Evolutionary conservation across 2,888 invertebrate genomes (phyloP), one percentile per base, ranked within the genome.

Genomic region (Epirrhoe tristata): DNA sequence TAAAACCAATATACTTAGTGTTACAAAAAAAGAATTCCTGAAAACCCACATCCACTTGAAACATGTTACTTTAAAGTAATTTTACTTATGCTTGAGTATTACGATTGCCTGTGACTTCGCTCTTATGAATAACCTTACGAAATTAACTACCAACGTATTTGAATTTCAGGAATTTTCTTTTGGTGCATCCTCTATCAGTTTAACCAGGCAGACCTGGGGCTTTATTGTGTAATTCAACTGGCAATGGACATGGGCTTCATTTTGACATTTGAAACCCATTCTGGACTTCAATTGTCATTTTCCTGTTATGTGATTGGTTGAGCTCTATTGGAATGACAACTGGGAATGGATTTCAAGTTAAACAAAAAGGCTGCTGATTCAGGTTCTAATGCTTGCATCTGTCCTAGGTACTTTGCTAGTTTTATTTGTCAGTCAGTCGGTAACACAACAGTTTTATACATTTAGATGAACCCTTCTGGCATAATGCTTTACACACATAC

Each of bases 21-120:
- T 76, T 62, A 69, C 75, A 77, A 77, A 81, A 80, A 81, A 88
- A 87, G 83, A 80, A 83, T 84, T 84, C 83, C 77, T 79, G 81
- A 84, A 84, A 87, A 85, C 87, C 86, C 87, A 85, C 88, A 88
- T 83, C 90, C 90, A 91, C 91, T 91, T 91, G 90, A 91, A 84
- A 84, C 84, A 82, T 82, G 85, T 87, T 86, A 86, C 86, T 87
- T 91, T 89, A 85, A 87, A 91, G 89, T 89, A 88, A 91, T 89
- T 91, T 90, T 84, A 89, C 89, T 87, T 85, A 84, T 88, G 58
- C 14, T 14, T 14, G 1, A n/a, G n/a, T 14, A 16, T 12, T 14
- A 16, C 6, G 14, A 16, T 14, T 7, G 5, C 48, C 6, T 7
- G 14, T 48, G 6, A 48, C 48, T 48, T 48, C 16, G 12, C 16